Evolutionary conservation across 2,888 invertebrate species (phyloP).

Genomic region (Scaptomyza reducta): DNA sequence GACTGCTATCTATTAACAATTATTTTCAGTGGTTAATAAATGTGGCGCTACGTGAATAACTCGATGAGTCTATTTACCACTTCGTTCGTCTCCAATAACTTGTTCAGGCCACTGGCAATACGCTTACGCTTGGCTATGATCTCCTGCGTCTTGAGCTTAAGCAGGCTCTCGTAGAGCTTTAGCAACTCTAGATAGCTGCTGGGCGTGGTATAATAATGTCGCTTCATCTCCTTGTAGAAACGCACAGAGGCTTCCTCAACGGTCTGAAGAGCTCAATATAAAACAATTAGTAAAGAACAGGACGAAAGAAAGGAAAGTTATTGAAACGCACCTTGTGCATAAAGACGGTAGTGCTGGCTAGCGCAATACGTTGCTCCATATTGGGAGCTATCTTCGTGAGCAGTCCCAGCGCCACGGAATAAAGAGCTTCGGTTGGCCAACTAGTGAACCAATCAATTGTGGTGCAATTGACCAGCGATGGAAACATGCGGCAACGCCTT

Average conservation of each 20-base stretch:
- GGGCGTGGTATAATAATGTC: slow-evolving; percentile 95
- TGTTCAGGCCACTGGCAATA: slow-evolving; percentile 90
- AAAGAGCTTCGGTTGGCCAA: slow-evolving; percentile 94
- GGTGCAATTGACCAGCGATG: slow-evolving; percentile 96
- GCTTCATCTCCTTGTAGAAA: slow-evolving; percentile 92
- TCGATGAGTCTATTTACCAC: slow-evolving; percentile 66
- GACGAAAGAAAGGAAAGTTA: not conserved
- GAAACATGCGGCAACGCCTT: slow-evolving; percentile 95
- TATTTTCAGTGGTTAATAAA: not conserved
- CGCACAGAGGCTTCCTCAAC: slow-evolving; percentile 91
- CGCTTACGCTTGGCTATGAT: slow-evolving; percentile 87
- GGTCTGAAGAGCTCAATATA: slow-evolving; percentile 85
- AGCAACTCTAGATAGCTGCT: slow-evolving; percentile 95
- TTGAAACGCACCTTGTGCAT: slow-evolving; percentile 87
- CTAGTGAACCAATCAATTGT: slow-evolving; percentile 97
- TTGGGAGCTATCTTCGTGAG: slow-evolving; percentile 87
- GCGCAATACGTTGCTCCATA: slow-evolving; percentile 84
- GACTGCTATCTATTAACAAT: slow-evolving; percentile 86
- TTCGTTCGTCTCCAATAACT: slow-evolving; percentile 83
- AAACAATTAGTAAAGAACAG: not conserved
- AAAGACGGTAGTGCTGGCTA: slow-evolving; percentile 88
- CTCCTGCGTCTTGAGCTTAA: slow-evolving; percentile 89
- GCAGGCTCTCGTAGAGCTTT: slow-evolving; percentile 90
- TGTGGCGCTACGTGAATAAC: too few species aligned
- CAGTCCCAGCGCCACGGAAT: slow-evolving; percentile 91